Conservation (phyloP, 2,888 invertebrate genomes). For the Lithophane semibrunnea region DNA sequence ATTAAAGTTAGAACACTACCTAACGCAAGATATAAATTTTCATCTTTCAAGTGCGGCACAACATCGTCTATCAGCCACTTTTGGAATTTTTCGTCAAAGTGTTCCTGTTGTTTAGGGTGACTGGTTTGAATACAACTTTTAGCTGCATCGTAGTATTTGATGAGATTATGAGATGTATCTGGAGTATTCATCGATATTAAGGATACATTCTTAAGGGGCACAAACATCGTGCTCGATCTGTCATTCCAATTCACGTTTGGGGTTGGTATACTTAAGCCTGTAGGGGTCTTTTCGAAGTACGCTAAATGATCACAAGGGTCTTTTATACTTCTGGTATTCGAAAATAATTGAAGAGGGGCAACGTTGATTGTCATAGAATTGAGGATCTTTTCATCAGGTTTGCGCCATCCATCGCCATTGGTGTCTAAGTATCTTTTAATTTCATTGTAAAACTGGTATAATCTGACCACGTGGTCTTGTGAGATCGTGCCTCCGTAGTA, state of each 20-base stretch:
- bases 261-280: constrained; percentile 84
- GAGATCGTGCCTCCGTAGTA: constrained; percentile 92
- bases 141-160: constrained; percentile 90
- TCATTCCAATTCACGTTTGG: constrained; percentile 91
- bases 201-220: constrained; percentile 89
- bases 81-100: constrained; percentile 89
- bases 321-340: constrained; percentile 62
- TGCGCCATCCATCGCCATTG: constrained; percentile 91
- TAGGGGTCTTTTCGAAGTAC: constrained; percentile 76
- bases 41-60: constrained; percentile 90
- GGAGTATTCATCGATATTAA: constrained; percentile 74
- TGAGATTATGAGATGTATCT: constrained; percentile 81
- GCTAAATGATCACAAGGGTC: constrained; percentile 78
- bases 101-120: constrained; percentile 75
- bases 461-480: constrained; percentile 88
- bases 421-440: constrained; percentile 90
- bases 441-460: constrained; percentile 90
- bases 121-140: constrained; percentile 86
- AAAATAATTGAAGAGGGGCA: constrained; percentile 62
- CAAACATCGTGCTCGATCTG: constrained; percentile 90
- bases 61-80: constrained; percentile 89
- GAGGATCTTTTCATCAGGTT: constrained; percentile 71
- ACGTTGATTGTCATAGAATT: constrained; percentile 75
- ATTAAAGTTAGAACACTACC: constrained; percentile 85
- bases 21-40: constrained; percentile 91